Evolutionary conservation across 2,888 invertebrate genomes (phyloP), one percentile per base, ranked within the genome.

Genomic region (Rhogogaster chlorosoma): DNA sequence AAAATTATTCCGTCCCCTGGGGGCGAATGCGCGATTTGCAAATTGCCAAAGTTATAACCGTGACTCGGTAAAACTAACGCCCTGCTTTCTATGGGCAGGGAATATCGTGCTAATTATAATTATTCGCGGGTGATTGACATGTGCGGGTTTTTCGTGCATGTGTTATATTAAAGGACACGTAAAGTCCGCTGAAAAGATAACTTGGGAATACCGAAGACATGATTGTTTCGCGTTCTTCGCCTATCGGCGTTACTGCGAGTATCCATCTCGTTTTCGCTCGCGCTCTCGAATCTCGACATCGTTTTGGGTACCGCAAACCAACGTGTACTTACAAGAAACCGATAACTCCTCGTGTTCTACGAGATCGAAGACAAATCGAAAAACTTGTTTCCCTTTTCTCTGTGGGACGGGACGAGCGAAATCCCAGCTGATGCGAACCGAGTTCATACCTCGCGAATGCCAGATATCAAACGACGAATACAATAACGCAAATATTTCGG

Each of bases 331-430:
- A 42, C 42, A 73, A 22, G 26, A 26, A 73, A 73, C 73, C 42
- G 73, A 42, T 73, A 67, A 38, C 73, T 73, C 12, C 38, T 73
- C 42, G 26, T 73, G 73, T 73, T 73, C 22, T 73, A 73, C 38
- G 73, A 73, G 73, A 73, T 73, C 42, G 73, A 73, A 73, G 42
- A 73, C 70, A 73, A 73, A 26, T 73, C 42, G 73, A 38, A 42
- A 67, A 18, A 18, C 29, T 67, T 67, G 67, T 67, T 67, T 61
- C 15, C 29, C 18, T 67, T 29, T 12, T 61, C 71, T n/a, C 71
- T 2, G 38, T 36, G 18, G 29, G n/a, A 36, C 49, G 49, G 38
- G 38, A 38, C 9, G 38, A 53, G 53, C n/a, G n/a, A 53, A 53
- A 53, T n/a, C 53, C 6, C n/a, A 7, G n/a, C 53, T 7, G n/a